Percentiles rank a stretch among this genome's conserved stretches.
These are phyloP conservation scores for Boloria selene DNA, from an alignment of 2,888 invertebrate species.

Conservation along the genomic window DNA sequence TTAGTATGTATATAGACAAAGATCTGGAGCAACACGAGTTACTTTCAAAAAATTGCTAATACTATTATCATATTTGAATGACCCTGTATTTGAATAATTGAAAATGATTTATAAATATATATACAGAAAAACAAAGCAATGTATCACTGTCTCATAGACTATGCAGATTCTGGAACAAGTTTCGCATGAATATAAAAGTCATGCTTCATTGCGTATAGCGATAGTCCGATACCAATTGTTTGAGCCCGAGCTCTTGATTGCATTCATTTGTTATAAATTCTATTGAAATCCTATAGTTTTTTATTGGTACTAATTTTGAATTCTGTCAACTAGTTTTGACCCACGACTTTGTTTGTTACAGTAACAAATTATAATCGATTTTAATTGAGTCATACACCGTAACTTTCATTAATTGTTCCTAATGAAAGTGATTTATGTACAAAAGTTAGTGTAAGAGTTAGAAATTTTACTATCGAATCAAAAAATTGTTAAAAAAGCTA, in stretches of 20 bases:
- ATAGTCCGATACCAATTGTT: constrained; percentile 27
- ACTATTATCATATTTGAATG: too few species aligned
- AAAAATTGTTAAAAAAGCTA: too few species aligned
- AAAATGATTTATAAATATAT: too few species aligned
- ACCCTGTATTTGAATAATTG: too few species aligned
- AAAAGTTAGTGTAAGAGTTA: too few species aligned
- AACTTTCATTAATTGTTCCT: too few species aligned
- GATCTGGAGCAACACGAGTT: not conserved
- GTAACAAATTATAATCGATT: too few species aligned
- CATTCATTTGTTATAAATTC: constrained; percentile 23
- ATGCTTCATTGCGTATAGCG: constrained; percentile 28
- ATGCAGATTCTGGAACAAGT: constrained; percentile 16
- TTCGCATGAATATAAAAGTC: constrained; percentile 27
- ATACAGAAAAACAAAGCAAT: not conserved
- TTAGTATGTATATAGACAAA: too few species aligned
- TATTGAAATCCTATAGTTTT: constrained; percentile 1
- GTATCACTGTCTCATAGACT: constrained; percentile 5
- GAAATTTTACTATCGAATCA: too few species aligned
- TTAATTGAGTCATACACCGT: too few species aligned
- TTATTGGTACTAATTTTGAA: constrained; percentile 2
- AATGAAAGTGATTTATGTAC: too few species aligned
- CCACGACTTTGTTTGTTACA: too few species aligned
- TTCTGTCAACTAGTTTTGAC: not conserved
- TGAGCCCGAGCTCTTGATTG: constrained; percentile 18
- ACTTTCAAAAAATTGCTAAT: not conserved